These are phyloP conservation scores for Semnornis frantzii DNA, from an alignment of 2,113 vertebrate genomes.

Conservation along the genomic window DNA sequence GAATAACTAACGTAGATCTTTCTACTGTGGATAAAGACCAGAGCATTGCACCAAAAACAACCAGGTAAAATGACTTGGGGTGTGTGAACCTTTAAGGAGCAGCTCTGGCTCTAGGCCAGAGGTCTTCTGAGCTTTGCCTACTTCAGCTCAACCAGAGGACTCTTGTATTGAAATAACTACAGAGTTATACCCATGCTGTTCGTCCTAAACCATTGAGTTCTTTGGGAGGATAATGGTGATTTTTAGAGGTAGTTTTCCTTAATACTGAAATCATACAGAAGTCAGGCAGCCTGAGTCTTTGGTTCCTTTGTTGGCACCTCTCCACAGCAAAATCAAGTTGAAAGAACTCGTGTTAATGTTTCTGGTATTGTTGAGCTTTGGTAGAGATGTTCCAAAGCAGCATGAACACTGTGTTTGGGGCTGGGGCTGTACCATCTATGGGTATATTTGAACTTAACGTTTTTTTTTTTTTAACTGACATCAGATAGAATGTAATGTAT, in stretches of 20 bases:
- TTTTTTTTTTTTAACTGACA: background rate
- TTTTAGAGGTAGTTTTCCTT: background rate
- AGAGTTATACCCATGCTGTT: background rate
- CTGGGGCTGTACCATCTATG: background rate
- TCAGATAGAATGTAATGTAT: background rate
- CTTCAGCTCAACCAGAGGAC: background rate
- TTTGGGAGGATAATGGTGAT: background rate
- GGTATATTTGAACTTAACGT: background rate
- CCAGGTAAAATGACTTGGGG: slow-evolving; percentile 67
- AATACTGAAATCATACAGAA: background rate
- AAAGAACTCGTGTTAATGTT: background rate
- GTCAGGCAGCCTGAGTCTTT: background rate
- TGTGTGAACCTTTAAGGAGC: background rate
- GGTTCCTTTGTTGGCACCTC: background rate
- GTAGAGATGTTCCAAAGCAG: background rate
- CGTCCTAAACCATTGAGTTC: background rate
- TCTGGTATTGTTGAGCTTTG: background rate
- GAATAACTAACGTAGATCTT: slow-evolving; percentile 93
- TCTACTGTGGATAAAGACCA: slow-evolving; percentile 98
- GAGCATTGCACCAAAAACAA: slow-evolving; percentile 96
- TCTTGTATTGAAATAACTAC: background rate
- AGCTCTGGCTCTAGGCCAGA: background rate
- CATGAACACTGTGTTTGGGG: background rate
- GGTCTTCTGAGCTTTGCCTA: background rate
- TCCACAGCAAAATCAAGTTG: background rate